A percentile compares a stretch with the other conserved stretches of the same genome.
Evolutionary conservation across 2,113 vertebrate species (phyloP).

Genomic region (Centrocercus urophasianus): DNA sequence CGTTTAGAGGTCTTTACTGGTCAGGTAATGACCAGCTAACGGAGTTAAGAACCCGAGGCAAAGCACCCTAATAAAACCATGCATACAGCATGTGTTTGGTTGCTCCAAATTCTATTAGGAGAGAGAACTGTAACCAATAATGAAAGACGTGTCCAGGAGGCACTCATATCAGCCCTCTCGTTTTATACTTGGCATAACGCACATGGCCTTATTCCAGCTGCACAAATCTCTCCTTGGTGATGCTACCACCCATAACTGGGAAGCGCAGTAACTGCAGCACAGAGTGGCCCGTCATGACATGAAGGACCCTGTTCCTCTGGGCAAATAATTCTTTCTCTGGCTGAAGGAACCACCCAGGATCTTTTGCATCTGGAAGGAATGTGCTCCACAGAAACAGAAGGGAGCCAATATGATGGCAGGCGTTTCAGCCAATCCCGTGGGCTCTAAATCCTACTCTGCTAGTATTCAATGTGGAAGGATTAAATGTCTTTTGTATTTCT

Average conservation of each 20-base stretch:
- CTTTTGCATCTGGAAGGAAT: background rate
- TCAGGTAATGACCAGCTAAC: constrained; percentile 74
- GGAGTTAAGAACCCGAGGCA: constrained; percentile 72
- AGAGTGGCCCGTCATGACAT: constrained; percentile 22
- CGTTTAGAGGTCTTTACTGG: constrained; percentile 75
- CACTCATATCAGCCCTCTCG: constrained; percentile 59
- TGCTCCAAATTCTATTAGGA: constrained; percentile 65
- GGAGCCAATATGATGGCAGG: background rate
- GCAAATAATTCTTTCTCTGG: constrained; percentile 16
- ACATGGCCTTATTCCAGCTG: constrained; percentile 25
- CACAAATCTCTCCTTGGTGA: constrained; percentile 71
- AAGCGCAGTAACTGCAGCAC: background rate
- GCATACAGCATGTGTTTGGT: constrained; percentile 52
- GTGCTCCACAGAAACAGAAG: background rate
- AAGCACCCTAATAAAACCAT: constrained; percentile 69
- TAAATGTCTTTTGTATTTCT: background rate
- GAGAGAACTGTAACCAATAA: constrained; percentile 51
- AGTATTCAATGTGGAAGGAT: background rate
- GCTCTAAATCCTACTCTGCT: background rate
- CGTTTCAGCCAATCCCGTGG: background rate
- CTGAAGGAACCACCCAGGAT: background rate
- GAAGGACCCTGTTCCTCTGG: constrained; percentile 1
- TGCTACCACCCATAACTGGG: background rate
- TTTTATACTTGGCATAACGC: constrained; percentile 66
- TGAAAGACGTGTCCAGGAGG: constrained; percentile 71